These are phyloP conservation scores for Helobdella robusta DNA, from an alignment of 2,888 invertebrate genomes.

Conservation along the genomic window DNA sequence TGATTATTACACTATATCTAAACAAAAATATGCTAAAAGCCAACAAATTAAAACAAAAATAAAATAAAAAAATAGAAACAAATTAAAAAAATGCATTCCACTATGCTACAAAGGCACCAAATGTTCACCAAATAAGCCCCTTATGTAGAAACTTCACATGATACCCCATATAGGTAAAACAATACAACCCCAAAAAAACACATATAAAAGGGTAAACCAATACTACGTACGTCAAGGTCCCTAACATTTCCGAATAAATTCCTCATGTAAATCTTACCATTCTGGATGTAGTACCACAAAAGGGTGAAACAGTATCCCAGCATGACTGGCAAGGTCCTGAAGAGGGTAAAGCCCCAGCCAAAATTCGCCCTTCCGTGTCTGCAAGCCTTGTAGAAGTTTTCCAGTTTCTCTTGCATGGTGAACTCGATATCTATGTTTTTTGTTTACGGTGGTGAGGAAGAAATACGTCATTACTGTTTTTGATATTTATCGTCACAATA, in stretches of 20 bases:
- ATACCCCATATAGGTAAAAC: too few relatives aligned
- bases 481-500: neutral
- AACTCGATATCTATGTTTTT: constrained; percentile 46
- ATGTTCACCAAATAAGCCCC: too few relatives aligned
- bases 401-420: constrained; percentile 42
- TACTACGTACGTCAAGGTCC: too few relatives aligned
- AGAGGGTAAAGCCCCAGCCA: constrained; percentile 18
- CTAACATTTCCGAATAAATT: constrained; percentile 26
- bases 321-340: constrained; percentile 14
- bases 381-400: constrained; percentile 41
- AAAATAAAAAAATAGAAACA: too few relatives aligned
- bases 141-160: too few relatives aligned
- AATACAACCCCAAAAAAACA: too few relatives aligned
- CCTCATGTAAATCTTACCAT: constrained; percentile 35
- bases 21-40: too few relatives aligned
- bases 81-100: too few relatives aligned
- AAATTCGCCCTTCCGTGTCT: constrained; percentile 31
- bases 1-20: too few relatives aligned
- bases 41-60: too few relatives aligned
- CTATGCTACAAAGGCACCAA: too few relatives aligned
- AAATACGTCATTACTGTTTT: neutral
- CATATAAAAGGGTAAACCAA: too few relatives aligned
- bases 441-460: neutral
- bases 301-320: neutral
- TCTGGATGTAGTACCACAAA: constrained; percentile 31